Evolutionary conservation across 2,888 invertebrate genomes (phyloP), one percentile per base, ranked within the genome.

Genomic region (Tetragonisca angustula): DNA sequence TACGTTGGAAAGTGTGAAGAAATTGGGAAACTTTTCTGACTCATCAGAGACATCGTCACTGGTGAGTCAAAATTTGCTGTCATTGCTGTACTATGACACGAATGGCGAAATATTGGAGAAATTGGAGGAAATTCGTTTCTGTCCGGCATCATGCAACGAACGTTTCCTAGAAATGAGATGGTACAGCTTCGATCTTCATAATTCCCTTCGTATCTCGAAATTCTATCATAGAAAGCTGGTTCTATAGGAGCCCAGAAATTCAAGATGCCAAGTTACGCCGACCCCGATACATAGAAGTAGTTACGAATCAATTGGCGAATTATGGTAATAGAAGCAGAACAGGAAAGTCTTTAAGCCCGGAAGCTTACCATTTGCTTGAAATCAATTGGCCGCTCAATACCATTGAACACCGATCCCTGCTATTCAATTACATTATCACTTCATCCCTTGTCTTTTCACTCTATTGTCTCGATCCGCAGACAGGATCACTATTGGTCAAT

Each of bases 301-400:
- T 19, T 56, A 17, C 1, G 32, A 50, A 52, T 74, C 64, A n/a
- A 36, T 19, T 11, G 32, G 6, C 15, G 11, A n/a, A 52, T 74
- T 64, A 36, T 64, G n/a, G 27, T 50, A 50, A 36, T 19, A 19
- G 32, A 32, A 27, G 50, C 68, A 19, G 15, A 19, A 24, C 19
- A 4, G 19, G 5, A 2, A 64, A 64, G 21, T 36, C n/a, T 4
- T 11, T 36, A 64, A 52, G 64, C 64, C 24, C 0, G 9, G 13
- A 24, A 54, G 52, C 32, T 64, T 36, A 64, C 50, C 17, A n/a
- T 54, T 74, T 52, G 19, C n/a, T 36, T 36, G 24, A 54, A 65
- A 74, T 74, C 74, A 74, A 65, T 74, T 65, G 24, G n/a, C 52
- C 43, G 13, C 36, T 36, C 27, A 43, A 15, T 19, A 19, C 6